Evolutionary conservation across 2,888 invertebrate genomes (phyloP).

Genomic region (Macrosoma leucophasiata): DNA sequence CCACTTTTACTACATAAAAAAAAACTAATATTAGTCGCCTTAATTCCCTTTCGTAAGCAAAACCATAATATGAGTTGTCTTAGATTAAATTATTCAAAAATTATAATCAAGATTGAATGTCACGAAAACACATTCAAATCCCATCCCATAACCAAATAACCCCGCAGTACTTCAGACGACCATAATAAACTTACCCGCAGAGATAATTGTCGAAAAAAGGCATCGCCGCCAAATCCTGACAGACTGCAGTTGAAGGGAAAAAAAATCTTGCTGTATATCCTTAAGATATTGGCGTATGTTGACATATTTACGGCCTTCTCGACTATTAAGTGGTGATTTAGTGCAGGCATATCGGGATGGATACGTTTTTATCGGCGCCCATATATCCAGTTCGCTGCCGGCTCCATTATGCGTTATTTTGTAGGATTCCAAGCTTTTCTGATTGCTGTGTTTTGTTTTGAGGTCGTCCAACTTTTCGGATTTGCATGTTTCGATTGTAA

Average conservation of each 20-base stretch:
- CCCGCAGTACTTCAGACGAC: conserved; percentile 3
- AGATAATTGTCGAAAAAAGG: conserved; percentile 26
- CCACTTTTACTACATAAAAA: too few species aligned
- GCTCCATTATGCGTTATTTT: conserved; percentile 62
- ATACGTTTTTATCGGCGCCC: conserved; percentile 71
- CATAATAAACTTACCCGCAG: conserved; percentile 7
- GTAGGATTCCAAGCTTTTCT: conserved; percentile 23
- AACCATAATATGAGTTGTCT: too few species aligned
- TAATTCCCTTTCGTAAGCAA: too few species aligned
- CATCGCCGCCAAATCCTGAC: conserved; percentile 37
- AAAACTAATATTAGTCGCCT: too few species aligned
- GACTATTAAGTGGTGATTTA: conserved; percentile 75
- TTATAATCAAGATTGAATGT: too few species aligned
- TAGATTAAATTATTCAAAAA: too few species aligned
- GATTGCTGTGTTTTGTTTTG: conserved; percentile 27
- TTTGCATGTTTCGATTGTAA: too few species aligned
- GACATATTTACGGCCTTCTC: conserved; percentile 72
- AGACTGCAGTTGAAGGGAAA: conserved; percentile 35
- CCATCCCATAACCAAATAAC: too few species aligned
- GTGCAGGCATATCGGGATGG: conserved; percentile 70
- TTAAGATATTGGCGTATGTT: conserved; percentile 71
- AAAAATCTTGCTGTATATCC: conserved; percentile 55
- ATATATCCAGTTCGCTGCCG: conserved; percentile 63
- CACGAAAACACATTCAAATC: too few species aligned
- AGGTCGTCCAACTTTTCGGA: conserved; percentile 19